Evolutionary conservation across 2,888 invertebrate species (phyloP).

Genomic region (Parthenolecanium corni): DNA sequence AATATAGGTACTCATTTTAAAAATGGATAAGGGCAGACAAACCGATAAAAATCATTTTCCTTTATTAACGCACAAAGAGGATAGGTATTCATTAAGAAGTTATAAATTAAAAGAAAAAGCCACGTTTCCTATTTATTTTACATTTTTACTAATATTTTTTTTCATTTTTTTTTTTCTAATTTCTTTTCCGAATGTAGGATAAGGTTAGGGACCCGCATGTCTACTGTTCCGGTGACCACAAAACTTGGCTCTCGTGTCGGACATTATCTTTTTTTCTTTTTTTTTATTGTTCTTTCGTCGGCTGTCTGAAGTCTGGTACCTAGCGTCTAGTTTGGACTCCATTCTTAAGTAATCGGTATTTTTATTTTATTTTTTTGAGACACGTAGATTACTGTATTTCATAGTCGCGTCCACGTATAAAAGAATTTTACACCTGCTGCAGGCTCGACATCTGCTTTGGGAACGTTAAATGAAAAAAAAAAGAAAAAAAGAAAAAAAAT

Average conservation of each 20-base stretch:
- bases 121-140: no score
- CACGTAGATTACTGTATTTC: not conserved
- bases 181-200: no score
- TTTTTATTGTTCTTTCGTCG: no score
- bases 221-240: slow-evolving; percentile 16
- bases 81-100: not conserved
- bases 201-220: slow-evolving; percentile 14
- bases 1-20: not conserved
- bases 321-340: no score
- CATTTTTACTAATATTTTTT: no score
- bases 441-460: no score
- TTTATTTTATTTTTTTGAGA: not conserved
- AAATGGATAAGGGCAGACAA: not conserved
- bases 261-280: slow-evolving; percentile 2
- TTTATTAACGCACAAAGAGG: not conserved
- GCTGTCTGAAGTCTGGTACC: no score
- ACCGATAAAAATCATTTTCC: not conserved
- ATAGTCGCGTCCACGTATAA: no score
- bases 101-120: not conserved
- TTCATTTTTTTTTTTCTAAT: no score
- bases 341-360: not conserved
- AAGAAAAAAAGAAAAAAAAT: not conserved
- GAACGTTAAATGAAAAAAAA: not conserved
- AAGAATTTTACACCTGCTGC: no score
- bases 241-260: slow-evolving; percentile 9